phyloP scores from a whole-genome alignment of 2,797 vertebrate species.

The Poeciliopsis paucimaculata region DNA sequence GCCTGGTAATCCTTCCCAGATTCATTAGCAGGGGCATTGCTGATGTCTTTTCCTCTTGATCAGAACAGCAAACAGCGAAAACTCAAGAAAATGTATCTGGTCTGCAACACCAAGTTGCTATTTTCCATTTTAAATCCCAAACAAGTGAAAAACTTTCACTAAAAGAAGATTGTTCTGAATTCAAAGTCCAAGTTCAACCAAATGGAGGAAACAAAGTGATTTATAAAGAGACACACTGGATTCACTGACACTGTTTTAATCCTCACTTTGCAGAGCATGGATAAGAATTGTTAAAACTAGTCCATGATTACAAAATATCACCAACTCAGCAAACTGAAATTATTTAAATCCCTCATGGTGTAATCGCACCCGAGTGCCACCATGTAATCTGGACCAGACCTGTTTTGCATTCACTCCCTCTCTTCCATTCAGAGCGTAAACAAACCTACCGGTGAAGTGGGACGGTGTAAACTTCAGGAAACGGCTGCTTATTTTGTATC shows the following conservation, averaged over 20 bases:
- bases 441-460: slow-evolving; percentile 65
- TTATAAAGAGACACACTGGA: slow-evolving; percentile 41
- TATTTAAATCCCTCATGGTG: slow-evolving; percentile 77
- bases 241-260: slow-evolving; percentile 60
- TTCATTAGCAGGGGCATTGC: neutral
- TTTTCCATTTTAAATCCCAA: neutral
- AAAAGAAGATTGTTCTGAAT: slow-evolving; percentile 3
- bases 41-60: neutral
- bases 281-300: slow-evolving; percentile 69
- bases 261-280: slow-evolving; percentile 48
- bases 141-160: neutral
- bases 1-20: neutral
- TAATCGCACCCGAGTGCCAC: slow-evolving; percentile 70
- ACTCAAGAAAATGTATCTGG: neutral
- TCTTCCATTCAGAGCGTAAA: slow-evolving; percentile 65
- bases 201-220: slow-evolving; percentile 4
- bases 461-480: slow-evolving; percentile 70
- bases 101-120: neutral
- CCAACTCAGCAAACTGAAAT: slow-evolving; percentile 75
- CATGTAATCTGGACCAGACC: slow-evolving; percentile 70
- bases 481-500: slow-evolving; percentile 74
- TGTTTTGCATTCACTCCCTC: slow-evolving; percentile 61
- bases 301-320: slow-evolving; percentile 79
- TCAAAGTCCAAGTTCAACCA: neutral
- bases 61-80: neutral